Evolutionary conservation across 2,113 vertebrate species (phyloP), one percentile per base, ranked within the genome.

Genomic region (Myotis davidii): DNA sequence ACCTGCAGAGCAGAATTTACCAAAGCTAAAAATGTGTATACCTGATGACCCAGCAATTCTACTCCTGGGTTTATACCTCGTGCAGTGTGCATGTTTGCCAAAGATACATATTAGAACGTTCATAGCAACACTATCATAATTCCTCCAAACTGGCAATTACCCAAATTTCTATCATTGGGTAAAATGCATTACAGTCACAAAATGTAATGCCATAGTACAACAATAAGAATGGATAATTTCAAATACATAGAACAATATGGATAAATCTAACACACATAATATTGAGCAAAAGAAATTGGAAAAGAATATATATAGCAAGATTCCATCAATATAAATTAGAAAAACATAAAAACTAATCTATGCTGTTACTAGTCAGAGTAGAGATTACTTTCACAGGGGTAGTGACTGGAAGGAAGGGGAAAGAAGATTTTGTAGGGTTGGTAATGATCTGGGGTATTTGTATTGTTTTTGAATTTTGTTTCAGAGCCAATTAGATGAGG

Each of bases 371-470:
- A 67, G 32, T 70, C 12, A 65, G 18, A 1, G 20, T 69, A 65
- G 42, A 27, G 2, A 0, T 48, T 34, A 23, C 13, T 32, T 5
- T 85, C 20, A 67, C 3, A 70, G 37, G 6, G 4, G 0, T 9
- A 37, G 3, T 25, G 25, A 48, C 2, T 29, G 14, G 11, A 88
- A 61, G n/a, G 3, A 92, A 69, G 67, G 45, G 45, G 16, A 87
- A 27, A 9, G 13, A 20, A 39, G 16, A 2, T 64, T 94, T 27
- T 70, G 13, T 56, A 21, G 17, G 3, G 0, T 48, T 61, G 0
- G 9, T 61, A 88, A 32, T 42, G 59, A 50, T 34, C 18, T 85
- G 7, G 0, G 6, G 5, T 76, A 48, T 64, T 39, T 78, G 10
- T 45, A 82, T 82, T 59, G 3, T n/a, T 64, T 83, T 88, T 10